phyloP scores from a whole-genome alignment of 2,113 vertebrate genomes.

The Cercopithecus mona region DNA sequence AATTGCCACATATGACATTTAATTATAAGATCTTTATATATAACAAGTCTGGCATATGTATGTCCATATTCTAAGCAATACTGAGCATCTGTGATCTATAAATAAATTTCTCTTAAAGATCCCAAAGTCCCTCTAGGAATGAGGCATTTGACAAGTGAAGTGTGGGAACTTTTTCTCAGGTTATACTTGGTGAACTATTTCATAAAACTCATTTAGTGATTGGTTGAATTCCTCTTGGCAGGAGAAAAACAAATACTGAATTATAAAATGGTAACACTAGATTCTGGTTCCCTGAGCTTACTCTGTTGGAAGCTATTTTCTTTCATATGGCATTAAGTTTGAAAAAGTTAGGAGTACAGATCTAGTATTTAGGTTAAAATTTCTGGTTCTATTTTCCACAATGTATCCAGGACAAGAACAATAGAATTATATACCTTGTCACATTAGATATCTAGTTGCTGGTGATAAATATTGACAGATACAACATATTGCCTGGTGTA shows the following conservation, averaged over 20 bases:
- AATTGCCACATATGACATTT: neutral
- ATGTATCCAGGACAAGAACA: neutral
- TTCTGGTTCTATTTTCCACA: neutral
- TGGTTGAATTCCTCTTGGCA: neutral
- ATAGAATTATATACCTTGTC: neutral
- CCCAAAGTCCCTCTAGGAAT: neutral
- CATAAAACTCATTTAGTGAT: neutral
- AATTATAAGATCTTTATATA: neutral
- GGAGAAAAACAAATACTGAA: neutral
- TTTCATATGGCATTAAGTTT: neutral
- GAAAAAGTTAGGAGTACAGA: neutral
- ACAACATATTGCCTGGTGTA: neutral
- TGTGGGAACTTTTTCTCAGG: neutral
- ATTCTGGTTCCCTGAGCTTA: neutral
- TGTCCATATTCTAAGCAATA: neutral
- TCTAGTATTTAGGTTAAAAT: neutral
- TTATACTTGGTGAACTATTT: conserved; percentile 12
- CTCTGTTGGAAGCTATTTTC: neutral
- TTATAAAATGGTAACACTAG: neutral
- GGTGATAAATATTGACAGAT: neutral
- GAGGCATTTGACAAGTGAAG: neutral
- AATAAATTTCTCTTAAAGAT: neutral
- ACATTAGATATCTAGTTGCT: neutral
- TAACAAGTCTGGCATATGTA: neutral
- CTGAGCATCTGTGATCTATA: neutral